phyloP scores from a whole-genome alignment of 2,113 vertebrate genomes.

The Neoarius graeffei region DNA sequence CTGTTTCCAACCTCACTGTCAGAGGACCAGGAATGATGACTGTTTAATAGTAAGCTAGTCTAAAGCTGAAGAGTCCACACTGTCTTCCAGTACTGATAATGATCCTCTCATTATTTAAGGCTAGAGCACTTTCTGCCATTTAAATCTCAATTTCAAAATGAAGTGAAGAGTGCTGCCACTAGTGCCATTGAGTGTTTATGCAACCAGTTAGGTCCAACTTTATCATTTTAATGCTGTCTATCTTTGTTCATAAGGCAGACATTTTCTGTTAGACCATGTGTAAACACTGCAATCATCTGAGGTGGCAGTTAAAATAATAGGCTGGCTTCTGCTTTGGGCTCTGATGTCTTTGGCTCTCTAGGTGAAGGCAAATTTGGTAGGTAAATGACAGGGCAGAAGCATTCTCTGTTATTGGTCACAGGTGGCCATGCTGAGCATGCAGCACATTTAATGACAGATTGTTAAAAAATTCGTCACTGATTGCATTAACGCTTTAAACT shows the following conservation, averaged over 20 bases:
- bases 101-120: background rate
- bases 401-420: conserved; percentile 15
- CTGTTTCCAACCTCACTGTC: conserved; percentile 44
- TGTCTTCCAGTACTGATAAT: background rate
- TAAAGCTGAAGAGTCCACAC: background rate
- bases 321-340: conserved; percentile 58
- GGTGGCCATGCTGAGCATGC: background rate
- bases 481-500: background rate
- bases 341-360: conserved; percentile 61
- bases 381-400: conserved; percentile 26
- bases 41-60: conserved; percentile 18
- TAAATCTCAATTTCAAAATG: background rate
- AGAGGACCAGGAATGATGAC: conserved; percentile 1
- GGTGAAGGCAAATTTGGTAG: conserved; percentile 28
- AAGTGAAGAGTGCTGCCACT: background rate
- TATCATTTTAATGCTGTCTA: conserved; percentile 24
- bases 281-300: conserved; percentile 58
- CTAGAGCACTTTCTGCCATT: background rate
- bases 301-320: conserved; percentile 59
- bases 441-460: background rate
- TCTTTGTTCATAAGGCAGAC: conserved; percentile 56
- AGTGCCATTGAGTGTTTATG: conserved; percentile 45
- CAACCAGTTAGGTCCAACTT: conserved; percentile 58
- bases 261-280: conserved; percentile 64
- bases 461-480: background rate